These are phyloP conservation scores for Euphydryas editha DNA, from an alignment of 2,888 invertebrate genomes.

Conservation along the genomic window DNA sequence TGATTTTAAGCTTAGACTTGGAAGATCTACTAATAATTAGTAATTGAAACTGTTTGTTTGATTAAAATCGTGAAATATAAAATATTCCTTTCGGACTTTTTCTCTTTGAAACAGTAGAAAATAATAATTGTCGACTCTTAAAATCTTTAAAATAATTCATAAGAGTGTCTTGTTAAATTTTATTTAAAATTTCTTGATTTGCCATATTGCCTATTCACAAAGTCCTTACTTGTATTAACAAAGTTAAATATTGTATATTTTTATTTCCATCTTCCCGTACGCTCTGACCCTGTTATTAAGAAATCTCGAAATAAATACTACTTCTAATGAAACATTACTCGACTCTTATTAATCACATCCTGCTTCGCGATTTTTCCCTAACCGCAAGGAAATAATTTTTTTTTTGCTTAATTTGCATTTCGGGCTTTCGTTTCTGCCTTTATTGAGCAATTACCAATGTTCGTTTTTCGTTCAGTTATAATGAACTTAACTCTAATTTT, in stretches of 20 bases:
- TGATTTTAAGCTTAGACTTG: neutral
- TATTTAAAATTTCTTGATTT: conserved; percentile 27
- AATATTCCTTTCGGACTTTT: neutral
- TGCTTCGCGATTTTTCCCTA: conserved; percentile 57
- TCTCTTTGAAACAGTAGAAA: neutral
- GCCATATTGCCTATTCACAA: conserved; percentile 34
- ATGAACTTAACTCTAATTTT: conserved; percentile 41
- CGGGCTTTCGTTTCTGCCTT: conserved; percentile 59
- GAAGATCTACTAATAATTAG: neutral
- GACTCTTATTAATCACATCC: conserved; percentile 71
- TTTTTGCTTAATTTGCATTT: conserved; percentile 75
- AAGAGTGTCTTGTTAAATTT: conserved; percentile 8
- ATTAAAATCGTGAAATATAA: neutral
- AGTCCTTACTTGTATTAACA: conserved; percentile 33
- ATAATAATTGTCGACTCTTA: conserved; percentile 1
- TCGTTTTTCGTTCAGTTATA: conserved; percentile 45
- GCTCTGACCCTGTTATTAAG: conserved; percentile 38
- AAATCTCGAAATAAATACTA: conserved; percentile 41
- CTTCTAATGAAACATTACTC: conserved; percentile 45
- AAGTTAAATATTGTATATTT: conserved; percentile 38
- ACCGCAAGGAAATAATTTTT: conserved; percentile 76
- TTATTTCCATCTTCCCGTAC: conserved; percentile 31
- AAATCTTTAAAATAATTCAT: neutral
- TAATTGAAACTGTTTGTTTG: neutral
- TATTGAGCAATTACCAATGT: conserved; percentile 54